Conservation (phyloP, 2,113 vertebrate species). For the Odontophorus gujanensis region DNA sequence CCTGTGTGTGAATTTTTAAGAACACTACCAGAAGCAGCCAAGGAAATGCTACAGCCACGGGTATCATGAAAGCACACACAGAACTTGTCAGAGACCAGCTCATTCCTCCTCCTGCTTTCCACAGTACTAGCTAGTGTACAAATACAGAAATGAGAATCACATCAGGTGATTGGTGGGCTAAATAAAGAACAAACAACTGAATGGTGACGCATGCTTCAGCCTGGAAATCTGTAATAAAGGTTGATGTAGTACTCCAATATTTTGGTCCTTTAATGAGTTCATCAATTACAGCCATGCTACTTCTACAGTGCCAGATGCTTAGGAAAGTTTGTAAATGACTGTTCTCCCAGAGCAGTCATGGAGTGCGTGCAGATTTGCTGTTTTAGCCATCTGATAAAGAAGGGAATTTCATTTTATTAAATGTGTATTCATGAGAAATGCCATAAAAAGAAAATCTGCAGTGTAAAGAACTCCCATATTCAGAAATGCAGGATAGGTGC, state of each 20-base stretch:
- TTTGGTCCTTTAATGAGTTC: too few species aligned
- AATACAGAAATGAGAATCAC: background rate
- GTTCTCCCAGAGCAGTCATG: background rate
- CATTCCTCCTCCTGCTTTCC: background rate
- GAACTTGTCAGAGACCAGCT: background rate
- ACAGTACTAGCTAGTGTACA: rapidly evolving
- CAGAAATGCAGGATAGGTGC: background rate
- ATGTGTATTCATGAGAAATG: background rate
- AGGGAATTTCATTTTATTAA: background rate
- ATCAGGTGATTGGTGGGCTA: background rate
- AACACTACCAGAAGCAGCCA: background rate
- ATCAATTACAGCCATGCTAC: rapidly evolving
- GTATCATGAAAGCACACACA: background rate
- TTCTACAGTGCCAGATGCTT: background rate
- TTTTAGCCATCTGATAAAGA: background rate
- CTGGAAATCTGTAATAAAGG: background rate
- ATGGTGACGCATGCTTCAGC: background rate
- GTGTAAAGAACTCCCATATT: background rate
- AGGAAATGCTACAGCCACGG: rapidly evolving
- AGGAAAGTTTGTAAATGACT: background rate
- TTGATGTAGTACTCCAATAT: background rate
- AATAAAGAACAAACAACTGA: background rate
- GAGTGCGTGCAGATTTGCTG: background rate
- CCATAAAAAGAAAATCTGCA: background rate
- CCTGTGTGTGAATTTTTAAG: background rate